phyloP scores from a whole-genome alignment of 2,888 invertebrate species.

The Bellardia bayeri region DNA sequence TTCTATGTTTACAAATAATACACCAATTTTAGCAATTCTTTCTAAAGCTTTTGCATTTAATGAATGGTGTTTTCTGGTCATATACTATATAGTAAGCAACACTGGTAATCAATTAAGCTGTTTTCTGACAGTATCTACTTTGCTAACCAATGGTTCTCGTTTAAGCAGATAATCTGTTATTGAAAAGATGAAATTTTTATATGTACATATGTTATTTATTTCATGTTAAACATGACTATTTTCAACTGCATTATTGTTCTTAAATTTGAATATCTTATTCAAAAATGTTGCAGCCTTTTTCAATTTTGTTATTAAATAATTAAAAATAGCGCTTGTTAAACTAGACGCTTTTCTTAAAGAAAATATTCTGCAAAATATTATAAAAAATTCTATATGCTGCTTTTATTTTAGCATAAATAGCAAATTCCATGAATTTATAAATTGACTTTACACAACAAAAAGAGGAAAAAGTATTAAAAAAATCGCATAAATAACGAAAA shows the following conservation, averaged over 20 bases:
- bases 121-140: too few relatives aligned
- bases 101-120: too few relatives aligned
- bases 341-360: neutral
- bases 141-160: too few relatives aligned
- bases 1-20: too few relatives aligned
- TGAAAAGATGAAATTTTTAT: too few relatives aligned
- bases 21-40: too few relatives aligned
- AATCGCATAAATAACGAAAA: conserved; percentile 1
- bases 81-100: too few relatives aligned
- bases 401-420: neutral
- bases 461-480: neutral
- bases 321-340: neutral
- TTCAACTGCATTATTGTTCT: neutral
- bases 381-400: neutral
- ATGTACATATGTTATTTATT: too few relatives aligned
- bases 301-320: neutral
- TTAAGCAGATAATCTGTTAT: too few relatives aligned
- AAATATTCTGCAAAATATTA: neutral
- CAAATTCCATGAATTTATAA: conserved; percentile 40
- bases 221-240: too few relatives aligned
- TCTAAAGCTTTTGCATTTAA: too few relatives aligned
- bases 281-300: neutral
- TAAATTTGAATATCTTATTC: conserved; percentile 4
- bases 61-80: too few relatives aligned
- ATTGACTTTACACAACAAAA: conserved; percentile 23